Evolutionary conservation across 35 echinoderm and acorn worm genomes (phyloP).

Genomic region (Acanthaster planci): DNA sequence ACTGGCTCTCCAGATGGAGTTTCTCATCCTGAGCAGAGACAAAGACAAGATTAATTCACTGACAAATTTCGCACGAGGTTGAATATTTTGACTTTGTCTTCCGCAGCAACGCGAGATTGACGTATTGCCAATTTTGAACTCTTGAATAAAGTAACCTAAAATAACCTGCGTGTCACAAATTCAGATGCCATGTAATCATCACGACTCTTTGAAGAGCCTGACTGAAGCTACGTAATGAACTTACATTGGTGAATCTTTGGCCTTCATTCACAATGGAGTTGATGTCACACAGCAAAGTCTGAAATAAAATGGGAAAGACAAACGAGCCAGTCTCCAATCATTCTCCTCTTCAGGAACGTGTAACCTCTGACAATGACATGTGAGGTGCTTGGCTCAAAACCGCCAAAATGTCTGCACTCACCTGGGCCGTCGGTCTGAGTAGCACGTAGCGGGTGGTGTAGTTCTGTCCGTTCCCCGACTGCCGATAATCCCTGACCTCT

Average conservation of each 20-base stretch:
- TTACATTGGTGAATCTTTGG: constrained; percentile 82
- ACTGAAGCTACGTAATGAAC: neutral
- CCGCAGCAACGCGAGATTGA: neutral
- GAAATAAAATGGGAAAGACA: constrained; percentile 40
- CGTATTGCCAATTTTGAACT: neutral
- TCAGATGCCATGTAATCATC: too few species aligned
- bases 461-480: constrained; percentile 76
- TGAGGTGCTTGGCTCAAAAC: too few species aligned
- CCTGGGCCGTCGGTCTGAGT: constrained; percentile 91
- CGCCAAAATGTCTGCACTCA: too few species aligned
- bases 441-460: constrained; percentile 73
- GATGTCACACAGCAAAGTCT: constrained; percentile 81
- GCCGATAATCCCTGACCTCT: constrained; percentile 92
- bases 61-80: neutral
- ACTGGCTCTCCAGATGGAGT: constrained; percentile 85
- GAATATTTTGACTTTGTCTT: neutral
- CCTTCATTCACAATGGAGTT: constrained; percentile 75
- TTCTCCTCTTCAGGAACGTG: too few species aligned
- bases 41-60: neutral
- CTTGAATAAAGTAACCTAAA: neutral
- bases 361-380: too few species aligned
- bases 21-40: constrained; percentile 91
- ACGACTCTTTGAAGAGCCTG: too few species aligned
- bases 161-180: too few species aligned
- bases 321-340: too few species aligned